A percentile compares a stretch with the other conserved stretches of the same genome.
Evolutionary conservation across 2,888 invertebrate genomes (phyloP).

Genomic region (Callyntrura sp.): DNA sequence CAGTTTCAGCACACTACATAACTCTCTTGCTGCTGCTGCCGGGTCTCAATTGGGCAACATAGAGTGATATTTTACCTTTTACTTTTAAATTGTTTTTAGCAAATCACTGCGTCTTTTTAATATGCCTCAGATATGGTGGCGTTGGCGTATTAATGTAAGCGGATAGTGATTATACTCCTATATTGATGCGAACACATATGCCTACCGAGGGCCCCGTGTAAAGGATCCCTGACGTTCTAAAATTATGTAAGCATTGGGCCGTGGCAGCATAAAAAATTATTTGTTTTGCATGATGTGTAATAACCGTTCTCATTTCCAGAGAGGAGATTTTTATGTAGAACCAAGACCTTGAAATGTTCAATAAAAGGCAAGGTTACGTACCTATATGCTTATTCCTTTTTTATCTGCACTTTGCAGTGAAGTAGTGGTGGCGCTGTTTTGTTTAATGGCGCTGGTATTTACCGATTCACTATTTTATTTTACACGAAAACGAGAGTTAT

Average conservation of each 20-base stretch:
- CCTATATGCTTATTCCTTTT: neutral
- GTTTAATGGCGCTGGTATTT: neutral
- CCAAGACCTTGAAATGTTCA: conserved; percentile 31
- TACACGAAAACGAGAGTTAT: neutral
- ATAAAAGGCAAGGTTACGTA: conserved; percentile 14
- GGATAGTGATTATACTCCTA: too few species aligned
- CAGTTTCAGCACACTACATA: neutral
- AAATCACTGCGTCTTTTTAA: conserved; percentile 11
- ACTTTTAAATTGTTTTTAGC: conserved; percentile 21
- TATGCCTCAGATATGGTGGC: neutral
- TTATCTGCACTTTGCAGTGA: neutral
- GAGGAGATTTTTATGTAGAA: conserved; percentile 23
- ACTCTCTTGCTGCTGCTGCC: neutral
- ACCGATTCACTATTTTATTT: conserved; percentile 4
- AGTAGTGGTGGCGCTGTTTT: neutral
- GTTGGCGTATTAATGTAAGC: neutral
- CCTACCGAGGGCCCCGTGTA: neutral
- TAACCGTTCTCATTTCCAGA: neutral
- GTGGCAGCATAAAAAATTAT: conserved; percentile 27
- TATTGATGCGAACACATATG: too few species aligned
- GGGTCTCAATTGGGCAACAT: conserved; percentile 15
- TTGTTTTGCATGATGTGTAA: conserved; percentile 5
- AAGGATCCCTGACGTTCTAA: too few species aligned
- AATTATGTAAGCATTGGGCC: conserved; percentile 12
- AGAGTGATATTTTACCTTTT: neutral